A percentile compares a stretch with the other conserved stretches of the same genome.
Evolutionary conservation across 2,113 vertebrate genomes (phyloP).

Genomic region (Seriola quinqueradiata): DNA sequence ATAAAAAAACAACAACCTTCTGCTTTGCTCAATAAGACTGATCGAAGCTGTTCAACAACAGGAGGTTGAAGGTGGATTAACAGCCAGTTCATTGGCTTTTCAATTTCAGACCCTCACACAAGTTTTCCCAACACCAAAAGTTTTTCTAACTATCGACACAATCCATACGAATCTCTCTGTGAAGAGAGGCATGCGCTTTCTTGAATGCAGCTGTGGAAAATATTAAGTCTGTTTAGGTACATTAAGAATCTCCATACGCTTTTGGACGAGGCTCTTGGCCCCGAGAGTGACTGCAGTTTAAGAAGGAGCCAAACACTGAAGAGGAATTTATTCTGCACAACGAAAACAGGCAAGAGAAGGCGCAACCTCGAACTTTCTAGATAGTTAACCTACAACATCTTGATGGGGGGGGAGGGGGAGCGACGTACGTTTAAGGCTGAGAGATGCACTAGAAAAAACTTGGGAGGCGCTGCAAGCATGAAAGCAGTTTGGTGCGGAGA

Average conservation of each 20-base stretch:
- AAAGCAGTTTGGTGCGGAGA: constrained; percentile 1
- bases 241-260: constrained; percentile 51
- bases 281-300: constrained; percentile 23
- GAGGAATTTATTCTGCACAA: constrained; percentile 51
- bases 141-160: constrained; percentile 42
- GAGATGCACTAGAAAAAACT: background rate
- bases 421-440: constrained; percentile 20
- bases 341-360: constrained; percentile 36
- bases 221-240: constrained; percentile 53
- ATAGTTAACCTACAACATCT: constrained; percentile 61
- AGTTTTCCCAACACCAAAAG: constrained; percentile 10
- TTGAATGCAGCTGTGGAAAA: constrained; percentile 61
- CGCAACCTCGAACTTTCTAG: constrained; percentile 38
- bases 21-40: background rate
- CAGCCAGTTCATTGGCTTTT: constrained; percentile 36
- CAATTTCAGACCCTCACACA: constrained; percentile 24
- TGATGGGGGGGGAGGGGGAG: constrained; percentile 18
- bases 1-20: background rate
- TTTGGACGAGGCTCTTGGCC: constrained; percentile 54
- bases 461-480: background rate
- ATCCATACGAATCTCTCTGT: constrained; percentile 40
- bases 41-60: constrained; percentile 30
- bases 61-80: constrained; percentile 25
- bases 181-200: constrained; percentile 37
- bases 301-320: constrained; percentile 24